Evolutionary conservation across 2,113 vertebrate genomes (phyloP).

Genomic region (Oenanthe melanoleuca): DNA sequence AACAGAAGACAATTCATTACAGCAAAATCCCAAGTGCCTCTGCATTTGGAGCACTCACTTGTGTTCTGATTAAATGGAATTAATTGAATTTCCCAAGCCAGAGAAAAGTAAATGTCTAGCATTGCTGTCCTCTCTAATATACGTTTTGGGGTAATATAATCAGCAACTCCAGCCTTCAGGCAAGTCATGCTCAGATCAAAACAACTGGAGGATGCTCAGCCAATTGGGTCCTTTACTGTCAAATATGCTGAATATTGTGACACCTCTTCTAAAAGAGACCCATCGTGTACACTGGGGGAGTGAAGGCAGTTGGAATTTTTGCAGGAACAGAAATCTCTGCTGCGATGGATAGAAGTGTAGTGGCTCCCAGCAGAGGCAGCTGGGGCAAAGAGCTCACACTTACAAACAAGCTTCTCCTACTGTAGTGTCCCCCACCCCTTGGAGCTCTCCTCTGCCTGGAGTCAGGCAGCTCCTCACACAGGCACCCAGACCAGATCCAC

Average conservation of each 20-base stretch:
- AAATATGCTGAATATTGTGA: background rate
- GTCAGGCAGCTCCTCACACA: background rate
- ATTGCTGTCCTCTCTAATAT: background rate
- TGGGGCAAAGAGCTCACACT: background rate
- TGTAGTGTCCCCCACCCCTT: background rate
- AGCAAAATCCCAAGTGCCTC: background rate
- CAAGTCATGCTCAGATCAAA: background rate
- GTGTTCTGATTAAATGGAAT: constrained; percentile 29
- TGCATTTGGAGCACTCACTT: background rate
- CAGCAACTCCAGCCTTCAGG: background rate
- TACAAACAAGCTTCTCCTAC: background rate
- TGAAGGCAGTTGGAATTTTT: background rate
- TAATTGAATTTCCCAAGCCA: constrained; percentile 22
- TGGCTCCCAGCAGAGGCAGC: background rate
- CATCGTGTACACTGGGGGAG: background rate
- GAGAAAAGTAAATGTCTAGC: constrained; percentile 12
- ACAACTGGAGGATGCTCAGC: background rate
- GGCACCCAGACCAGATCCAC: background rate
- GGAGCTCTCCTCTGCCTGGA: background rate
- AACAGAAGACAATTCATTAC: background rate
- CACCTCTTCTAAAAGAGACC: background rate
- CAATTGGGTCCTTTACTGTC: background rate
- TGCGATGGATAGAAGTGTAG: background rate
- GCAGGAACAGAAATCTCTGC: background rate
- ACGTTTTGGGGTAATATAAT: background rate